Conservation (phyloP, 2,113 vertebrate genomes). For the Phalacrocorax pelagicus region DNA sequence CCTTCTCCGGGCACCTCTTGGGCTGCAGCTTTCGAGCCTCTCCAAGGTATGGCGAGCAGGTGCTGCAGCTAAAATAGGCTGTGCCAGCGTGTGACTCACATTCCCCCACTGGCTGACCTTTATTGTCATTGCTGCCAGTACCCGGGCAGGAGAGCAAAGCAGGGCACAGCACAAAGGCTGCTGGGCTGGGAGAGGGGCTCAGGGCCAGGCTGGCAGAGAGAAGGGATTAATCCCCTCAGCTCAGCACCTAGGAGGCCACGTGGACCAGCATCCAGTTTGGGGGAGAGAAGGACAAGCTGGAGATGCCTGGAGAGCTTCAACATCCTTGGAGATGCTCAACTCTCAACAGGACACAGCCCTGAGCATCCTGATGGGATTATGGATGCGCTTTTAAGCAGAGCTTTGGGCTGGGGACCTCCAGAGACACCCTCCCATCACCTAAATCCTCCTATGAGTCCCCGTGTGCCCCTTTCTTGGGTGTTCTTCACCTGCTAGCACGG, state of each 20-base stretch:
- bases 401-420: neutral
- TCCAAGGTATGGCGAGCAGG: neutral
- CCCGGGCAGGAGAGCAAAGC: neutral
- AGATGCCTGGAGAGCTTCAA: neutral
- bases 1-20: neutral
- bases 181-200: neutral
- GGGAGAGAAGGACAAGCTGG: neutral
- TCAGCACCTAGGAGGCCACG: neutral
- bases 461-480: neutral
- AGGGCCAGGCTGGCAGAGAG: neutral
- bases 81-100: neutral
- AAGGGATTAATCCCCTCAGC: neutral
- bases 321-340: neutral
- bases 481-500: fast-evolving
- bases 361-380: neutral
- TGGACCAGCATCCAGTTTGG: too few species aligned
- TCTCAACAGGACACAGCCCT: neutral
- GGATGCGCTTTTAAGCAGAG: neutral
- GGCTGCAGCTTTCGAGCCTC: neutral
- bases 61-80: conserved; percentile 2
- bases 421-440: neutral
- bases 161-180: neutral
- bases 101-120: neutral
- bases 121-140: neutral
- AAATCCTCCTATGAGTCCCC: neutral